Base-by-base conservation (phyloP, 1,140 invertebrate genomes). In the Nasonia vitripennis region DNA sequence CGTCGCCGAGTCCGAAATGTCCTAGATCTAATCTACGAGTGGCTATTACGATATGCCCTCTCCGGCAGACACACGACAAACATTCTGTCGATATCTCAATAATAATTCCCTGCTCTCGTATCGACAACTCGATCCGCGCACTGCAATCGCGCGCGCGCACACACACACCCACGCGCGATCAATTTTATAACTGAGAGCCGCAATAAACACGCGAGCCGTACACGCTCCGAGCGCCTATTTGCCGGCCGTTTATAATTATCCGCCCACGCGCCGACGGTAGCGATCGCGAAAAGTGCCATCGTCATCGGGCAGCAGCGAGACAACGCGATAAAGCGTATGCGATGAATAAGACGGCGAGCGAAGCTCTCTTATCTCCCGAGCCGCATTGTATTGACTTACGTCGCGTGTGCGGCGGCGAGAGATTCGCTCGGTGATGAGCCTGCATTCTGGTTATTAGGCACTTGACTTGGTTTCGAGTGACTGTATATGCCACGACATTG, bases 381-480 rank as follows among this genome's bases (percentile, higher is more conserved):
- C 37, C 77, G 27, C 27, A 78, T 48, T 73, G 80, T 81, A 81
- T 81, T 81, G 68, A 81, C 80, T 81, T 81, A 81, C 80, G 45
- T 70, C 78, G 78, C 55, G 17, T 41, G 27, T 27, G 20, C 48
- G n/a, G 20, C 20, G 55, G 17, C 55, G 55, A 27, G 12, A 68
- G 67, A 70, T 27, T 81, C n/a, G 48, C 68, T 41, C 67, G 67
- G 27, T 27, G 81, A 86, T 84, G 84, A 87, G 34, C 34, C 45
- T 45, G 75, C 83, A 83, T 87, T 85, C 86, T 77, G 62, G 78
- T 85, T 79, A 84, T 79, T 87, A 84, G 74, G 71, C 71, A 71
- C 84, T 86, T 83, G 83, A 83, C 27, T 87, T 70, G 83, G 83
- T 87, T 71, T 85, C 78, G 48, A 87, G 80, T 78, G 84, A 86